Percentiles rank a stretch among this genome's conserved stretches.
Conservation (phyloP, 2,797 vertebrate species). For the Pseudocheirus occidentalis region DNA sequence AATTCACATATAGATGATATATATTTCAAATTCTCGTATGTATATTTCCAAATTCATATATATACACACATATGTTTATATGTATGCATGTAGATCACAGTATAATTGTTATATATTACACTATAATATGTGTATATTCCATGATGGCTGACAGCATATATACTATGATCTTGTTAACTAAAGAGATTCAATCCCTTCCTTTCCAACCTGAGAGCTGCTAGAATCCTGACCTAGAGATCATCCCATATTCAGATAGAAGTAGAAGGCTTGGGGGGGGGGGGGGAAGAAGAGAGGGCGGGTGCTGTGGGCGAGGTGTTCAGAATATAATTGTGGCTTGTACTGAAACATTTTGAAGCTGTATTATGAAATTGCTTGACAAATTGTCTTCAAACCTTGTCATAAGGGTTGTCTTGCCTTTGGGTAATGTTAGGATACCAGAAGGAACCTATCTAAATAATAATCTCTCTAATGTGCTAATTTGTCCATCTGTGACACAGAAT, state of each 20-base stretch:
- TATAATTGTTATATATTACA: neutral
- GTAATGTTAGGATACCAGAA: neutral
- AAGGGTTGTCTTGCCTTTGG: constrained; percentile 26
- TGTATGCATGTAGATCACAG: neutral
- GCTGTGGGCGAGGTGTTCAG: constrained; percentile 11
- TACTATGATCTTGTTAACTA: neutral
- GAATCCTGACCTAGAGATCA: neutral
- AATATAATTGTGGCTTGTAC: constrained; percentile 16
- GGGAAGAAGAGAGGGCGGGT: constrained; percentile 20
- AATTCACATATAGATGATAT: neutral
- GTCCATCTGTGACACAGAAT: constrained; percentile 34
- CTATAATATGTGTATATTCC: neutral
- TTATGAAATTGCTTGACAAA: constrained; percentile 40
- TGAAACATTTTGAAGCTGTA: constrained; percentile 46
- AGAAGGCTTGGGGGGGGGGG: no score
- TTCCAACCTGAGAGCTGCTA: neutral
- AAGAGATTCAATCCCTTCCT: neutral
- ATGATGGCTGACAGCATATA: neutral
- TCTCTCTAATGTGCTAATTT: constrained; percentile 1
- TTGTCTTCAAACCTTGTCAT: constrained; percentile 33
- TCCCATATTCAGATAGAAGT: neutral
- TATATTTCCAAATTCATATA: neutral
- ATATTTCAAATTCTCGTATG: no score
- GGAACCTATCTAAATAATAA: neutral
- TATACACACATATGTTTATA: neutral